Base-by-base conservation (phyloP, 2,888 invertebrate species). In the Aporophyla nigra region DNA sequence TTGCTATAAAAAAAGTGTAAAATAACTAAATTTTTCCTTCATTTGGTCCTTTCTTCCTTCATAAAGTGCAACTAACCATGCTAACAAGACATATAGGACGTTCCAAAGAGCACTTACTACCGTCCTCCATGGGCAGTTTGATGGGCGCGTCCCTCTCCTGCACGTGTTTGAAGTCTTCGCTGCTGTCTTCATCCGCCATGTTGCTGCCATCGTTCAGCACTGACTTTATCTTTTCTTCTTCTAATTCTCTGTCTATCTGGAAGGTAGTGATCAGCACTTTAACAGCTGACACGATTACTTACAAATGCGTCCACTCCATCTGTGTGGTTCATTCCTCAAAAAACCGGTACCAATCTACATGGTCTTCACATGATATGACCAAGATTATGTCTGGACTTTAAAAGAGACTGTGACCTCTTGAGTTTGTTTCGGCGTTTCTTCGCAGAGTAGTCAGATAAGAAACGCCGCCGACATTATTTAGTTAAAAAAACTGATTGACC, bases 171-270 rank as follows among this genome's bases (percentile, higher is more conserved):
- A 94, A 94, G 84, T 95, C 94, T 21, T 93, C 91, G 1, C 83
- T 85, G 0, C 88, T 91, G 2, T 92, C 92, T 0, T 94, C 93
- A 2, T 91, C 93, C 0, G 68, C 74, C 14, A 86, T 78, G 5
- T 79, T 81, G 0, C 85, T 88, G 2, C 82, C 87, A 5, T 93
- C 94, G 0, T 94, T 94, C 58, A 94, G 84, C 1, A 92, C 93
- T 0, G 91, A 84, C 75, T 93, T 95, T 21, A 96, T 96, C 85
- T 95, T 95, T 86, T 95, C 91, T 2, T 96, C 96, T 85, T 96
- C 97, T 14, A 95, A 71, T 62, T 97, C 96, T 89, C 93, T 96
- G 84, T 97, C 96, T 71, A 97, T 94, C 97, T 97, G 83, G 5
- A 71, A 27, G 24, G 24, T 0, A 49, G 5, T n/a, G 10, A 49